These are phyloP conservation scores for Sebastes oblongus DNA, from an alignment of 2,797 vertebrate genomes.

Conservation along the genomic window DNA sequence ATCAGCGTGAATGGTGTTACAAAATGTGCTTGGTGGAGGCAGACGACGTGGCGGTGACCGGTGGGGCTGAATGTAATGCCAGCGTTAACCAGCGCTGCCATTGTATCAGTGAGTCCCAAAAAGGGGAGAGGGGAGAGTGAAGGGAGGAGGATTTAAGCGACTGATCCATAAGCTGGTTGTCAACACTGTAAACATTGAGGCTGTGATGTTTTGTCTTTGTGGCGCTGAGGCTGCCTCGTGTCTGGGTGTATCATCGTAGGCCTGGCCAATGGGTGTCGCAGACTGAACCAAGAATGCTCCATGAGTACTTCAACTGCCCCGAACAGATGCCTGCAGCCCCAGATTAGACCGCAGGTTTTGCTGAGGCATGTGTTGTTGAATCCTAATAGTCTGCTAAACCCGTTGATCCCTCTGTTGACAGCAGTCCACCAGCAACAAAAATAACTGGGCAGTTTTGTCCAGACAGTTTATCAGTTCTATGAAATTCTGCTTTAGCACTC, in stretches of 20 bases:
- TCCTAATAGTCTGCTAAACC: background rate
- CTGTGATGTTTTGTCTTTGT: conserved; percentile 12
- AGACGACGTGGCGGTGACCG: background rate
- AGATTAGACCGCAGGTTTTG: background rate
- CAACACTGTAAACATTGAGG: background rate
- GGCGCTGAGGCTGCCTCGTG: background rate
- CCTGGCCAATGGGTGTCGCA: background rate
- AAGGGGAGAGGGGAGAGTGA: background rate
- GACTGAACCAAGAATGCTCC: background rate
- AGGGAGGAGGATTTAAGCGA: background rate
- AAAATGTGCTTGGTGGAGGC: background rate
- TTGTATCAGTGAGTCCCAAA: background rate
- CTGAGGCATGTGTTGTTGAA: background rate
- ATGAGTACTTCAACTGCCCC: background rate
- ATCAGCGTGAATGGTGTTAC: background rate
- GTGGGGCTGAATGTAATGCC: background rate
- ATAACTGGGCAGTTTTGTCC: background rate
- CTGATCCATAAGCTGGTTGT: background rate
- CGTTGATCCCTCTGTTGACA: background rate
- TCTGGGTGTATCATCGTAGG: background rate
- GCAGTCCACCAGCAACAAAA: background rate
- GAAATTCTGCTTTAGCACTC: background rate
- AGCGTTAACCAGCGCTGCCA: background rate
- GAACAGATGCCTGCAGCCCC: background rate
- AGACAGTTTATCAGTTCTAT: background rate